Evolutionary conservation across 2,797 vertebrate genomes (phyloP).

Genomic region (Clarias laeviceps): DNA sequence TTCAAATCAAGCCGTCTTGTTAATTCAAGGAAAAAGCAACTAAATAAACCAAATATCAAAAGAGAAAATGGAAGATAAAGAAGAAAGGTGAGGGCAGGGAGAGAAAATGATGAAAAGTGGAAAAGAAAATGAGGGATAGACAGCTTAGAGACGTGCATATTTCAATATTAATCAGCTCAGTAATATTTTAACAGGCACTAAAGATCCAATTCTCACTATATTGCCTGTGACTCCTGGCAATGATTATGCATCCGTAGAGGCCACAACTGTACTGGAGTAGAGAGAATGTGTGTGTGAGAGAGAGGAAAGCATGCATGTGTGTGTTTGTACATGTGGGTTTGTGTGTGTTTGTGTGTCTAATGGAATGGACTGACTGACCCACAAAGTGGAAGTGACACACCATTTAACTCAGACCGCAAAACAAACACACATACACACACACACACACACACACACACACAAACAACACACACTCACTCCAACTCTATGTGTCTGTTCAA

Average conservation of each 20-base stretch:
- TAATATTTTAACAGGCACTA: constrained; percentile 86
- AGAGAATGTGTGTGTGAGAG: constrained; percentile 49
- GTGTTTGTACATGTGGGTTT: constrained; percentile 2
- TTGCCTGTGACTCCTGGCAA: constrained; percentile 74
- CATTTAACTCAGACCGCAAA: constrained; percentile 60
- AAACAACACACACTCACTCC: constrained; percentile 15
- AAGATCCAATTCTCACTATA: constrained; percentile 82
- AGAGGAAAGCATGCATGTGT: constrained; percentile 37
- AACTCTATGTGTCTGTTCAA: constrained; percentile 55
- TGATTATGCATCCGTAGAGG: constrained; percentile 70
- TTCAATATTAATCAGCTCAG: constrained; percentile 85
- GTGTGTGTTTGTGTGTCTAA: constrained; percentile 53
- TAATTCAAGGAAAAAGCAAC: constrained; percentile 3
- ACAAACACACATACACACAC: constrained; percentile 23
- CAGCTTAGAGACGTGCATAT: constrained; percentile 74
- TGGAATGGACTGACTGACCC: constrained; percentile 62
- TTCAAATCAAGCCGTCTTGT: constrained; percentile 8
- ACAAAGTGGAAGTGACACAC: constrained; percentile 67
- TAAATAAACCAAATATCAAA: constrained; percentile 4
- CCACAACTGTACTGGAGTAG: constrained; percentile 55
- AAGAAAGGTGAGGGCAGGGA: constrained; percentile 55
- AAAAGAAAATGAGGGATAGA: constrained; percentile 63
- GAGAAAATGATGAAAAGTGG: constrained; percentile 39
- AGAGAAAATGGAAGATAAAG: constrained; percentile 56
- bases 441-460: background rate